Conservation (phyloP, 2,888 invertebrate genomes). For the Rhamphomyia laevipes region DNA sequence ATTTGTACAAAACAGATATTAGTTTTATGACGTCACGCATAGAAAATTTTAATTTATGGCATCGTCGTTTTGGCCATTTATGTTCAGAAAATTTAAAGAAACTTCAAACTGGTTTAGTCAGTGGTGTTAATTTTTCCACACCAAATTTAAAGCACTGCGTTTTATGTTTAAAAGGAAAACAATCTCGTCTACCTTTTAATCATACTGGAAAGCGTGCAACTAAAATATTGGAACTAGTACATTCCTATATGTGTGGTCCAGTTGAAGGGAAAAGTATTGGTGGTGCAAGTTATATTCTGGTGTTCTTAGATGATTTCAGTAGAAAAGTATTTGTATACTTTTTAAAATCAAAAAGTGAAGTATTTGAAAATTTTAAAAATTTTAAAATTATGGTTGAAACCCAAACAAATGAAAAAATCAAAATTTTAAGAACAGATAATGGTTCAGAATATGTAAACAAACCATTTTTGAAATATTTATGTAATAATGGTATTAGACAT, state of each 20-base stretch:
- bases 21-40: background rate
- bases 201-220: constrained; percentile 11
- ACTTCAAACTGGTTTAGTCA: background rate
- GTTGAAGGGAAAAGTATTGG: constrained; percentile 14
- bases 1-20: background rate
- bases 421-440: background rate
- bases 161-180: constrained; percentile 17
- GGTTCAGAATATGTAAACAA: background rate
- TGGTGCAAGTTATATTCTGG: constrained; percentile 15
- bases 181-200: constrained; percentile 13
- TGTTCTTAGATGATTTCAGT: constrained; percentile 17
- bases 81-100: background rate
- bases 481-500: background rate
- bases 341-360: constrained; percentile 15
- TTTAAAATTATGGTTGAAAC: background rate
- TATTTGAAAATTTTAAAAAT: constrained; percentile 6
- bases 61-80: constrained; percentile 13
- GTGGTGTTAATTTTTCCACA: background rate
- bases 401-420: background rate
- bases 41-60: constrained; percentile 10
- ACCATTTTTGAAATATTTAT: background rate
- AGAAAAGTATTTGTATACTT: constrained; percentile 15
- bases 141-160: constrained; percentile 16
- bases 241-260: constrained; percentile 15
- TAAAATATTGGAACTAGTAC: constrained; percentile 14